Conservation (phyloP, 2,113 vertebrate species). For the Halichoeres trimaculatus region DNA sequence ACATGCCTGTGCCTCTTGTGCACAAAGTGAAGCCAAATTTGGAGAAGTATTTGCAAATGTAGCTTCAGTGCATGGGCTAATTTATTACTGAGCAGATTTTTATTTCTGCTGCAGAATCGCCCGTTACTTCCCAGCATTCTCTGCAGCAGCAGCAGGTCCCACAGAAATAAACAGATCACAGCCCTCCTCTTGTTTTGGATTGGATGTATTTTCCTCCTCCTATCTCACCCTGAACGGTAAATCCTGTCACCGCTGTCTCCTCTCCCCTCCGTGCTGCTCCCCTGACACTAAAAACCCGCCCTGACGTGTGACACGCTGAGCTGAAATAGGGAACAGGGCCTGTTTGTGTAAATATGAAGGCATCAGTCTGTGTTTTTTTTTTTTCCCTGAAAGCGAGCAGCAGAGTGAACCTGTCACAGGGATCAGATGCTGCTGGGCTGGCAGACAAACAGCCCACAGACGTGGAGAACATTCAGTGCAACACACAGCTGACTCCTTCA, state of each 20-base stretch:
- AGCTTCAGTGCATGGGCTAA: no score
- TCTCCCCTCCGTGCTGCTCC: no score
- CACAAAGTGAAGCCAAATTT: no score
- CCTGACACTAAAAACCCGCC: constrained; percentile 24
- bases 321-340: not conserved
- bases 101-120: no score
- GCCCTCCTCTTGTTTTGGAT: not conserved
- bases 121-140: no score
- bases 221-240: not conserved
- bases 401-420: constrained; percentile 22
- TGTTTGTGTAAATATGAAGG: constrained; percentile 45
- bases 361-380: constrained; percentile 20
- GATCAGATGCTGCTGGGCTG: constrained; percentile 31
- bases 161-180: constrained; percentile 1
- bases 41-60: no score
- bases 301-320: constrained; percentile 13
- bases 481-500: constrained; percentile 4
- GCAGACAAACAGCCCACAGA: constrained; percentile 1
- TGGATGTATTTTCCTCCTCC: no score
- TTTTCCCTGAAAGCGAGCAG: constrained; percentile 13
- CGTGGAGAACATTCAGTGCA: not conserved
- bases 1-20: no score
- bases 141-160: not conserved
- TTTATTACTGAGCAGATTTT: no score
- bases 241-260: not conserved